Conservation (phyloP, 1,140 invertebrate genomes). For the Battus philenor region DNA sequence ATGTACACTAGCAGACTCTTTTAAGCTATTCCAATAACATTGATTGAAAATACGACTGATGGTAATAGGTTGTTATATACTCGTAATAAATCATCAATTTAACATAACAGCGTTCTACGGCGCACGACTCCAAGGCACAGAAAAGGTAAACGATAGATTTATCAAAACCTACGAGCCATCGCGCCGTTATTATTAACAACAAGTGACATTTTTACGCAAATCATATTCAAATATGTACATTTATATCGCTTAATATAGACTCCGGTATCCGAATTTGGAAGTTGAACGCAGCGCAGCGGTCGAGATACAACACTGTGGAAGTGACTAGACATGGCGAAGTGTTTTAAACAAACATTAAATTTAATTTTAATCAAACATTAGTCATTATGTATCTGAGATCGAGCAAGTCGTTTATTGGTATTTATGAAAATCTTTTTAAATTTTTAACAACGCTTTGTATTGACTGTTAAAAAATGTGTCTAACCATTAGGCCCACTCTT, state of each 20-base stretch:
- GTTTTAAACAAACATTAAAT: conserved; percentile 11
- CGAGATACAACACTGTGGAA: conserved; percentile 5
- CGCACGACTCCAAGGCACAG: not conserved
- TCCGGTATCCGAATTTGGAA: conserved; percentile 20
- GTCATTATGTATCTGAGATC: no score
- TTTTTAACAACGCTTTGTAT: no score
- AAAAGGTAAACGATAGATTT: conserved; percentile 14
- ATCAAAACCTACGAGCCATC: conserved; percentile 19
- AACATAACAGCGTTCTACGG: conserved; percentile 5
- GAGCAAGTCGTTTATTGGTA: no score
- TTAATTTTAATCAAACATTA: no score
- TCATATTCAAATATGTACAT: conserved; percentile 39
- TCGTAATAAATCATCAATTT: conserved; percentile 5
- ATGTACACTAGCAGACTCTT: no score
- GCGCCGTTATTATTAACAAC: conserved; percentile 12
- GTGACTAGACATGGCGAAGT: not conserved
- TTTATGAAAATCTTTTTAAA: no score
- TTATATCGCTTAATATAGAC: conserved; percentile 43
- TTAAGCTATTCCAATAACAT: conserved; percentile 6
- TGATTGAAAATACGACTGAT: not conserved
- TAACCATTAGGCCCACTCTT: no score
- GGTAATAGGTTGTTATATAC: not conserved
- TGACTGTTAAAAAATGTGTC: no score
- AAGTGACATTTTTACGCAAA: conserved; percentile 52
- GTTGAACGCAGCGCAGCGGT: conserved; percentile 6